Base-by-base conservation (phyloP, 2,888 invertebrate species). In the Ceriagrion tenellum region DNA sequence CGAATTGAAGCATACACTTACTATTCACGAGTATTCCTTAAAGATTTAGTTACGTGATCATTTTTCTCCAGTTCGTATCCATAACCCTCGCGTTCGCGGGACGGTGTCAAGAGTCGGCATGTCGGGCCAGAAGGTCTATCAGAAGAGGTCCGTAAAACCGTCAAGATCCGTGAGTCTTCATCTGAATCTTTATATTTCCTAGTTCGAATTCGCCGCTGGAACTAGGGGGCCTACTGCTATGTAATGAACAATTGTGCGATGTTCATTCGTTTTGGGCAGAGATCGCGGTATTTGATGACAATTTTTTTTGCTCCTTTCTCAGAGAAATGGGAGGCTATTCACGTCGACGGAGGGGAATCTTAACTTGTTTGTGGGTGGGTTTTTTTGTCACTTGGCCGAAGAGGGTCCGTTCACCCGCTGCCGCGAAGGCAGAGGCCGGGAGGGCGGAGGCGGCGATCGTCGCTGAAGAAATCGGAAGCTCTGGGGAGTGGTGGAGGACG, bases 391-490 rank as follows among this genome's bases (percentile, higher is more conserved):
- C 26, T 55, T 16, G 23, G 13, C 55, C 23, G 16, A 35, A 59
- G 59, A 26, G 59, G 26, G 91, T 91, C 59, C 91, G 91, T 91
- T 91, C 91, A 91, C 91, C 91, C 59, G 56, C 56, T 30, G 59
- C 91, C 59, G 90, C 56, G 35, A 59, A 23, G 47, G 10, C 16
- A 35, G 35, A 4, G 35, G 59, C 16, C 26, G 12, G 35, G 30
- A 6, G 12, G 30, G 16, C 81, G 81, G 69, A 1, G 81, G 35
- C 13, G 30, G 47, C 47, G 47, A 69, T 69, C 69, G 69, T 69
- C 20, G 93, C 56, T 40, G 18, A 26, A 69, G 47, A n/a, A 55
- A 93, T 93, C 69, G 93, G 55, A 74, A 74, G 74, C 47, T n/a
- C 63, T 23, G 47, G 47, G 81, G 0, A 40, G 23, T 16, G 88